These are phyloP conservation scores for Athripsodes cinereus DNA, from an alignment of 2,888 invertebrate species.

Conservation along the genomic window DNA sequence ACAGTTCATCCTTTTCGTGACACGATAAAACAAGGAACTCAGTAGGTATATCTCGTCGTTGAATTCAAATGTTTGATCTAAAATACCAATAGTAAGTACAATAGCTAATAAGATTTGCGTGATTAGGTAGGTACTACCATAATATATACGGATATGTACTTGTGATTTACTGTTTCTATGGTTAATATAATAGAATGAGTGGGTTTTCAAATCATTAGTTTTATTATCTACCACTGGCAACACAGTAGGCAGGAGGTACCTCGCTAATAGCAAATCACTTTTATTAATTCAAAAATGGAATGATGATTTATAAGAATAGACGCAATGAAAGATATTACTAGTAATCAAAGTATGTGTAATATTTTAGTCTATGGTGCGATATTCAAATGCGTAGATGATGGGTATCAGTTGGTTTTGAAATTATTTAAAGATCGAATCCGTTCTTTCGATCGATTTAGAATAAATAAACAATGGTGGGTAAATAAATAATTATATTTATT, in stretches of 20 bases:
- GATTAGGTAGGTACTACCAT: no score
- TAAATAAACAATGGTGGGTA: conserved; percentile 1
- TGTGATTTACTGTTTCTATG: no score
- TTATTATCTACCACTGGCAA: neutral
- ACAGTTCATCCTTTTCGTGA: no score
- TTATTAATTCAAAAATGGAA: neutral
- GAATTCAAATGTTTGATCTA: no score
- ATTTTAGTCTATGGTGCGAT: no score
- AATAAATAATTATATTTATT: neutral
- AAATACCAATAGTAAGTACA: no score
- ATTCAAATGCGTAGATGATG: no score
- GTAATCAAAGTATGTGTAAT: no score
- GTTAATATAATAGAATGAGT: neutral
- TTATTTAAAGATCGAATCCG: neutral
- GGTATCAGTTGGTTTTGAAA: neutral
- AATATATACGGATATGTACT: no score
- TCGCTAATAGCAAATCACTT: neutral
- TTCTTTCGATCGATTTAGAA: neutral
- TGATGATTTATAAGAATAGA: neutral
- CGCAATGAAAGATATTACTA: neutral
- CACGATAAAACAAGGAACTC: no score
- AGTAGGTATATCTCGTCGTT: no score
- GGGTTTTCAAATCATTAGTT: neutral
- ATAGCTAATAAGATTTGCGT: no score
- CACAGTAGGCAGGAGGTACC: neutral